These are phyloP conservation scores for Drosophila crucigera DNA, from an alignment of 2,888 invertebrate genomes.

Conservation along the genomic window DNA sequence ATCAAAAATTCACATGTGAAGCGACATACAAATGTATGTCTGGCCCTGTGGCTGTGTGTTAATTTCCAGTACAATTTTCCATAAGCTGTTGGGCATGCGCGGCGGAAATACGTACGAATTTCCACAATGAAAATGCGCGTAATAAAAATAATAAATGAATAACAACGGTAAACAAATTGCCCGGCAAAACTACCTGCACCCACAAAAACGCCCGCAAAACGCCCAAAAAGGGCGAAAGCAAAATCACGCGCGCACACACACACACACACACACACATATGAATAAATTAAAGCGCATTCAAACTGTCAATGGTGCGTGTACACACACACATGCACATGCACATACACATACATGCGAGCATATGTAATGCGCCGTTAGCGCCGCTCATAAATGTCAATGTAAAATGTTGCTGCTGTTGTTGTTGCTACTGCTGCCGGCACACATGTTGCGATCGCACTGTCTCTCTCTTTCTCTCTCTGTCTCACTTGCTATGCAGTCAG, in stretches of 20 bases:
- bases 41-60: constrained; percentile 12
- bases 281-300: constrained; percentile 13
- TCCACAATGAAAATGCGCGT: constrained; percentile 64
- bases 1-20: constrained; percentile 48
- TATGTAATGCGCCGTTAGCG: constrained; percentile 70
- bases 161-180: constrained; percentile 49
- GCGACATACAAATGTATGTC: not conserved
- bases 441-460: constrained; percentile 39
- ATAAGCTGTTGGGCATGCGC: constrained; percentile 72
- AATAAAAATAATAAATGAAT: constrained; percentile 49
- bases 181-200: constrained; percentile 40
- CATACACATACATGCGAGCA: constrained; percentile 13
- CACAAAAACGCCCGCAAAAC: constrained; percentile 39
- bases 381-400: constrained; percentile 79
- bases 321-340: not conserved
- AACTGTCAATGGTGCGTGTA: constrained; percentile 48
- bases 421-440: constrained; percentile 33
- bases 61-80: constrained; percentile 68
- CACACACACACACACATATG: constrained; percentile 11
- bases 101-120: constrained; percentile 58
- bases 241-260: constrained; percentile 17
- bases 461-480: constrained; percentile 12
- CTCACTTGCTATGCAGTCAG: constrained; percentile 1
- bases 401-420: constrained; percentile 42
- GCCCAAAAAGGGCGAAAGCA: constrained; percentile 36